Evolutionary conservation across 2,888 invertebrate species (phyloP).

Genomic region (Machimus rusticus): DNA sequence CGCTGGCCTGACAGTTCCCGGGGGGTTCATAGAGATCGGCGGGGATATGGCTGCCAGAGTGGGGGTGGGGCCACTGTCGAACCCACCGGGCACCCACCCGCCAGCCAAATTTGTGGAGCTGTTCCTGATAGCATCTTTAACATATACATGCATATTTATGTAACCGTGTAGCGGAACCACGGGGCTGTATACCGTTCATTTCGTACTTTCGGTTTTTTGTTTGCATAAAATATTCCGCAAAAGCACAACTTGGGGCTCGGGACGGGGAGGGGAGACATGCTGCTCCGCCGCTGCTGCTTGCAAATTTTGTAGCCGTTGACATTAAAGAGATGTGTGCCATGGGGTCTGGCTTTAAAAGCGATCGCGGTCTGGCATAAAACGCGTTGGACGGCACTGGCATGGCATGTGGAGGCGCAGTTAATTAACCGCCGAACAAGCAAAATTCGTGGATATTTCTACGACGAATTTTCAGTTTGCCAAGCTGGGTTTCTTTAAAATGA

Average conservation of each 20-base stretch:
- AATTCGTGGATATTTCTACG: background rate
- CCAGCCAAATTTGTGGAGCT: constrained; percentile 17
- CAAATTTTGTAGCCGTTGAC: background rate
- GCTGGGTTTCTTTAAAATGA: background rate
- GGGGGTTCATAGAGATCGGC: background rate
- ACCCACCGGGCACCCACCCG: background rate
- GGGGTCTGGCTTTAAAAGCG: background rate
- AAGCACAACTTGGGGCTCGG: background rate
- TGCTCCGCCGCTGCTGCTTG: background rate
- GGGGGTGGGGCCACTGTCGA: background rate
- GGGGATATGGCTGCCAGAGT: background rate
- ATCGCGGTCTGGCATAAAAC: background rate
- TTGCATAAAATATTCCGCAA: background rate
- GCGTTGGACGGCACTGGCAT: background rate
- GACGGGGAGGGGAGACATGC: background rate
- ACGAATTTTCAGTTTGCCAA: background rate
- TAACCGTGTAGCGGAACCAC: background rate
- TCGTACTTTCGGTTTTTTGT: background rate
- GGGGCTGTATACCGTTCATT: background rate
- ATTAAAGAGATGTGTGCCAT: background rate
- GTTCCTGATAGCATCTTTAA: constrained; percentile 38
- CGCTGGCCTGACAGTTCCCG: background rate
- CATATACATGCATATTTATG: constrained; percentile 8
- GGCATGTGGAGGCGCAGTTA: background rate
- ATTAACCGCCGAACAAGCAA: background rate